Percentiles rank a stretch among this genome's conserved stretches.
Evolutionary conservation across 1,140 invertebrate genomes (phyloP).

Genomic region (Globodera rostochiensis): DNA sequence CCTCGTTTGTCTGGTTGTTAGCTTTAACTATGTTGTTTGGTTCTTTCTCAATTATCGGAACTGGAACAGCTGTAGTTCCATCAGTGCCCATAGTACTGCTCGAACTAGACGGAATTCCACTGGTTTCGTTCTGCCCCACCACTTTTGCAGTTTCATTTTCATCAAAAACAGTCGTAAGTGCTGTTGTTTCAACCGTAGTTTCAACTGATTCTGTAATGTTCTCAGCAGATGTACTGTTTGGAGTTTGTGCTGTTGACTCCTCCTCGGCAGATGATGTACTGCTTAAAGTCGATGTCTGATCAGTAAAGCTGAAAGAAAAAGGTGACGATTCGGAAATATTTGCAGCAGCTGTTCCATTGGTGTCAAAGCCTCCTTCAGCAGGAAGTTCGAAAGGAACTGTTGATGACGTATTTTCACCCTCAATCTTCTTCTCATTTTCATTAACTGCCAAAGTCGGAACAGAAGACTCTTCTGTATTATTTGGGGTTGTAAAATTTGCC

Average conservation of each 20-base stretch:
- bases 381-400: neutral
- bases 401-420: neutral
- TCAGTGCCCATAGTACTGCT: neutral
- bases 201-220: too few species aligned
- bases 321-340: neutral
- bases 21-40: neutral
- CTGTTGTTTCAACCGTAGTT: too few species aligned
- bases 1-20: neutral
- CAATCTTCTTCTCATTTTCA: neutral
- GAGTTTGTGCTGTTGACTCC: too few species aligned
- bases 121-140: too few species aligned
- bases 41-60: neutral
- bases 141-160: too few species aligned
- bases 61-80: neutral
- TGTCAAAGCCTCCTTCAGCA: neutral
- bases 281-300: too few species aligned
- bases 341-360: slow-evolving; percentile 6
- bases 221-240: too few species aligned
- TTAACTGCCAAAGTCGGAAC: too few species aligned
- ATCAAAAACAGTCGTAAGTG: too few species aligned
- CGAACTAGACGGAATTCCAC: too few species aligned
- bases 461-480: neutral
- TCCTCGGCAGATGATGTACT: too few species aligned
- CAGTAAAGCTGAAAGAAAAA: too few species aligned
- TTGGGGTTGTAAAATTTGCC: neutral